Base-by-base conservation (phyloP, 2,888 invertebrate genomes). In the Caenorhabditis sp. region DNA sequence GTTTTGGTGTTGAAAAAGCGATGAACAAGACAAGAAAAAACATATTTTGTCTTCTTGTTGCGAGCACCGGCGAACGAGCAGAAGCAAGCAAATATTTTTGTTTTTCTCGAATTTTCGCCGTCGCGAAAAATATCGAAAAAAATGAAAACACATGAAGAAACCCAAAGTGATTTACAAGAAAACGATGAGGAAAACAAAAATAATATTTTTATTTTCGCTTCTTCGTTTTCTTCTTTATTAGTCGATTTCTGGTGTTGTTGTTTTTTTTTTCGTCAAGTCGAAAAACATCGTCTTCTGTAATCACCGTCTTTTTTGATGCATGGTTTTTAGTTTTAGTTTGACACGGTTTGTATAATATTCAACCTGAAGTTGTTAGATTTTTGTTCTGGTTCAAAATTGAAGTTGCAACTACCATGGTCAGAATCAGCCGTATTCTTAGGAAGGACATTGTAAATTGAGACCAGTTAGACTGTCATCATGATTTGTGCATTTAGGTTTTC, bases 11-110 rank as follows among this genome's bases (percentile, higher is more conserved):
- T 43, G 43, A 17, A 17, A 17, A 17, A 43, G 14, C 17, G 17
- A 43, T 17, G 43, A 43, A 43, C 14, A 43, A 43, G 43, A 43
- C 43, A 17, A 43, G 43, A 43, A 43, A 43, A 43, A 43, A 43
- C 43, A 43, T 43, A 43, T 43, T 43, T 43, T 43, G 43, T 43
- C 43, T 43, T 43, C 43, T 43, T 43, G 43, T 43, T 43, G 43
- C 43, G 43, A 43, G 43, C 43, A 43, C 43, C 43, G 43, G 43
- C 43, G 43, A 31, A 31, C 31, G 31, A 43, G 43, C 43, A 43
- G 14, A 43, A 43, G 43, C 43, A 43, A 43, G 43, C 43, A 43
- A 43, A 43, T 43, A 43, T 43, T 43, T 43, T 43, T 43, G 43
- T 43, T 43, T 43, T 43, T 43, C 43, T 43, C 43, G 43, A 43